Evolutionary conservation across 1,140 invertebrate species (phyloP).

Genomic region (Drosophila busckii): DNA sequence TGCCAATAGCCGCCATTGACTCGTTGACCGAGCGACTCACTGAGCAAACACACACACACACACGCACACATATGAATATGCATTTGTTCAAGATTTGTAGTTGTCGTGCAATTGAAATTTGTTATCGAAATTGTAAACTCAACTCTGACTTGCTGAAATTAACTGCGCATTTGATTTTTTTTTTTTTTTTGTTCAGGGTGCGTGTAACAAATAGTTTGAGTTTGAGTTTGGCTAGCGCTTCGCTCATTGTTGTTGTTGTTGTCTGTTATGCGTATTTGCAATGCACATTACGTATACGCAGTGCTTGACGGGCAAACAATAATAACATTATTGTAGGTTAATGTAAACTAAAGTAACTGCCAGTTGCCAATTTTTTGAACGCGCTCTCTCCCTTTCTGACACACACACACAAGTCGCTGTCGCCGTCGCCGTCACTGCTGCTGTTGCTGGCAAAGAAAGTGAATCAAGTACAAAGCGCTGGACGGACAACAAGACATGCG

Average conservation of each 20-base stretch:
- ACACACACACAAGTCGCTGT: neutral
- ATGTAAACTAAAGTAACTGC: too few species aligned
- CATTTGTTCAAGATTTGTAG: neutral
- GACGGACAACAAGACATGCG: slow-evolving; percentile 8
- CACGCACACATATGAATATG: neutral
- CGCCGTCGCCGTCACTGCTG: neutral
- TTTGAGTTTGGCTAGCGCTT: too few species aligned
- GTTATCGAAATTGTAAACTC: slow-evolving; percentile 75
- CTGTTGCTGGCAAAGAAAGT: slow-evolving; percentile 60
- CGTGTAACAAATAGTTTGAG: slow-evolving; percentile 20
- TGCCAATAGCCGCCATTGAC: slow-evolving; percentile 64
- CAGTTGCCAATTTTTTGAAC: slow-evolving; percentile 24
- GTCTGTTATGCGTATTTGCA: slow-evolving; percentile 32
- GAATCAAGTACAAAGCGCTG: slow-evolving; percentile 43
- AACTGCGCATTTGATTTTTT: neutral
- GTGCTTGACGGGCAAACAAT: slow-evolving; percentile 33
- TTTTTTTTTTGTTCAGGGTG: slow-evolving; percentile 23
- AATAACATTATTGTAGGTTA: slow-evolving; percentile 30
- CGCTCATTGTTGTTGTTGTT: too few species aligned
- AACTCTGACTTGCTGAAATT: slow-evolving; percentile 61
- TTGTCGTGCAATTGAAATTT: slow-evolving; percentile 46
- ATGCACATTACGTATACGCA: slow-evolving; percentile 35
- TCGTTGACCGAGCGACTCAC: slow-evolving; percentile 74
- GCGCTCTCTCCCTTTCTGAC: neutral
- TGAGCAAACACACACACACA: slow-evolving; percentile 30